These are phyloP conservation scores for Gallinago undulata DNA, from an alignment of 2,113 vertebrate genomes.

Conservation along the genomic window DNA sequence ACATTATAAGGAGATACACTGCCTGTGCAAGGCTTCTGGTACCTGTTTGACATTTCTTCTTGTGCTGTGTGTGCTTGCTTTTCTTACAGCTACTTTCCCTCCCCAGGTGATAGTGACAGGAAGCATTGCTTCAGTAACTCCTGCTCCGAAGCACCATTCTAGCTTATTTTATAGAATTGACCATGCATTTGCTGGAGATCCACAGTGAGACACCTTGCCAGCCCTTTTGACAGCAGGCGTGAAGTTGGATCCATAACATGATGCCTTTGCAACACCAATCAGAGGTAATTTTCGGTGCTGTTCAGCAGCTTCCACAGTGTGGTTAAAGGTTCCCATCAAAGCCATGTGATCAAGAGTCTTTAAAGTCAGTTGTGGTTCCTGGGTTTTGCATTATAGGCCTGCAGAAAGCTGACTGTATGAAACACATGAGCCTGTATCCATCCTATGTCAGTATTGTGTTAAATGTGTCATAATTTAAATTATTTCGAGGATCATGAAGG, in stretches of 20 bases:
- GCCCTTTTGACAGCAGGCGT: background rate
- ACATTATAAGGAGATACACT: background rate
- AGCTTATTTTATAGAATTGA: background rate
- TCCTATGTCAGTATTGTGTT: background rate
- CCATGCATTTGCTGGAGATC: background rate
- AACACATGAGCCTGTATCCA: background rate
- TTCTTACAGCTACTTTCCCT: background rate
- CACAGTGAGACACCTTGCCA: background rate
- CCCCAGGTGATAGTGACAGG: background rate
- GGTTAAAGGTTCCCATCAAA: background rate
- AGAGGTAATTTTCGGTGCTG: background rate
- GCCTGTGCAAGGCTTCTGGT: background rate
- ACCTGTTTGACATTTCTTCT: background rate
- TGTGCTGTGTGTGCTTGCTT: background rate
- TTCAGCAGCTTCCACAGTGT: background rate
- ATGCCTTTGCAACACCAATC: background rate
- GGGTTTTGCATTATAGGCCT: background rate
- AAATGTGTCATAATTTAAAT: background rate
- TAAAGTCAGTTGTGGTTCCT: background rate
- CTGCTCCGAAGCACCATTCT: background rate
- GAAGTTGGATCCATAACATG: fast-evolving
- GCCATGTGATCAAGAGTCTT: background rate
- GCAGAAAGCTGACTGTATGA: background rate
- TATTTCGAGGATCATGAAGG: background rate
- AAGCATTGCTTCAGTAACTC: background rate